phyloP scores from a whole-genome alignment of 2,113 vertebrate species.

The Sigmodon hispidus region DNA sequence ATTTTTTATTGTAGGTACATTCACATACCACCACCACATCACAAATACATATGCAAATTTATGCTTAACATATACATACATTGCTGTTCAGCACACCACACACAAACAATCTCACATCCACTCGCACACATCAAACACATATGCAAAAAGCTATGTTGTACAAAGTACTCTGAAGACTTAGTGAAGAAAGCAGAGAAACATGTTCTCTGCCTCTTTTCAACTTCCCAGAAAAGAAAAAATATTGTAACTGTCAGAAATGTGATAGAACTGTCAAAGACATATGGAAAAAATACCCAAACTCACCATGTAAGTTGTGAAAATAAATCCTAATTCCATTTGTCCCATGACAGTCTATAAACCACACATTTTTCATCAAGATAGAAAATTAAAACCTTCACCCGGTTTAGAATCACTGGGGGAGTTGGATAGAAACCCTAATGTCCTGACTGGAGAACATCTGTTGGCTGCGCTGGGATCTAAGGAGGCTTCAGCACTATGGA shows the following conservation, averaged over 20 bases:
- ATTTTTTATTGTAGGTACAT: conserved; percentile 35
- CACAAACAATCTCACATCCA: neutral
- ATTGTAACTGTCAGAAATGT: conserved; percentile 76
- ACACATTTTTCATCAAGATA: conserved; percentile 81
- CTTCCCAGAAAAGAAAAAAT: conserved; percentile 74
- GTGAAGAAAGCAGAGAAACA: neutral
- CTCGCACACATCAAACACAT: neutral
- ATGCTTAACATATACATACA: neutral
- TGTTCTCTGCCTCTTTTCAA: conserved; percentile 43
- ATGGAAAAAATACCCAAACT: conserved; percentile 68
- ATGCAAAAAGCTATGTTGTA: fast-evolving
- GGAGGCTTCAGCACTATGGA: neutral
- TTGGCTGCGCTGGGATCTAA: neutral
- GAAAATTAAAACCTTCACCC: conserved; percentile 73
- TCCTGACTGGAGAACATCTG: neutral
- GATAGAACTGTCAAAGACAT: conserved; percentile 72
- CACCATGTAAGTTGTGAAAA: conserved; percentile 72
- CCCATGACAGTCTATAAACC: conserved; percentile 71
- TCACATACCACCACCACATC: neutral
- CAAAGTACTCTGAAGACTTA: conserved; percentile 12
- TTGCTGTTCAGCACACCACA: neutral
- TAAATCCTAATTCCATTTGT: conserved; percentile 82
- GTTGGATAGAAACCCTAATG: conserved; percentile 43
- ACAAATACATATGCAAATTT: conserved; percentile 24
- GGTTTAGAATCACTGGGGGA: conserved; percentile 53